Conservation (phyloP, 2,797 vertebrate genomes). For the Petrocephalus schoutedeni region DNA sequence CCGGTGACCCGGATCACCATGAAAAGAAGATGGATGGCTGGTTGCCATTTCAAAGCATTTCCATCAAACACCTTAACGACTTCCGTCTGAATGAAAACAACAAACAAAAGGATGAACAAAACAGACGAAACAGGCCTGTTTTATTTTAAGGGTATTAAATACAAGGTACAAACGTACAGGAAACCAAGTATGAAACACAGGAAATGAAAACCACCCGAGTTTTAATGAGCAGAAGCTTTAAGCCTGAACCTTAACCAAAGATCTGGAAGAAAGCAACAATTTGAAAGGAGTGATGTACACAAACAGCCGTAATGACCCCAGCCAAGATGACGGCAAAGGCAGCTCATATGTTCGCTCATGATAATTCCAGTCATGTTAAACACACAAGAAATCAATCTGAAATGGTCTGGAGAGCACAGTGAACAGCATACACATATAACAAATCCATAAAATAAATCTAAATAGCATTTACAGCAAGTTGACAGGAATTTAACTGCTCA, state of each 20-base stretch:
- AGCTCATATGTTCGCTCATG: background rate
- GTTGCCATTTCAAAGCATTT: background rate
- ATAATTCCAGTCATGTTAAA: background rate
- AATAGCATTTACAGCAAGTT: background rate
- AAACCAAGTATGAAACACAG: background rate
- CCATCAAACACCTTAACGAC: background rate
- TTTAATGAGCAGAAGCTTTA: background rate
- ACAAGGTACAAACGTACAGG: constrained; percentile 4
- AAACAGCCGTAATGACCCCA: background rate
- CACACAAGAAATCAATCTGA: background rate
- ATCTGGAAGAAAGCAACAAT: background rate
- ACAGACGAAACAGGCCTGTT: background rate
- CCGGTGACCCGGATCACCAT: background rate
- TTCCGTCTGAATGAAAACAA: background rate
- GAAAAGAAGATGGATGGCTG: background rate
- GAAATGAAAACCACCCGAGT: constrained; percentile 10
- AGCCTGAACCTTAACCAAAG: background rate
- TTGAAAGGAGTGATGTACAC: background rate
- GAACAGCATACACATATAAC: background rate
- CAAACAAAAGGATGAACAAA: background rate
- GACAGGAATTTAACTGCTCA: background rate
- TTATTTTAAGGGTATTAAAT: background rate
- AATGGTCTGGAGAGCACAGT: background rate
- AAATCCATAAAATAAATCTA: background rate
- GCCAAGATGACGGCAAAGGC: background rate